Conservation (phyloP, 1,140 invertebrate genomes). For the Drosophila pachea region DNA sequence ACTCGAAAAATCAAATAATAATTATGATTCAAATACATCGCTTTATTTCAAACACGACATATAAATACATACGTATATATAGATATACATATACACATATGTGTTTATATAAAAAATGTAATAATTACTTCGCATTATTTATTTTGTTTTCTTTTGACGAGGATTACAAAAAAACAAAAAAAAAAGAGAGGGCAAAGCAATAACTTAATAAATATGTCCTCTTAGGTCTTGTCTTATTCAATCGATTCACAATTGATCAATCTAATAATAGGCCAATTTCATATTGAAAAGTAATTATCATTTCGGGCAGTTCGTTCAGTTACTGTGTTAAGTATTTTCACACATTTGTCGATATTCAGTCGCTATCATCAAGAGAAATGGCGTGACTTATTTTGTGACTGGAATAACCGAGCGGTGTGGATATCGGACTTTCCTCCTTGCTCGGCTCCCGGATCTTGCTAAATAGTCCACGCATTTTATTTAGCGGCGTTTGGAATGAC, state of each 20-base stretch:
- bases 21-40: not conserved
- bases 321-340: not conserved
- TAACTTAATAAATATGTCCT: conserved; percentile 3
- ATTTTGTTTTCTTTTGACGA: not conserved
- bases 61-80: conserved; percentile 2
- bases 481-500: conserved; percentile 53
- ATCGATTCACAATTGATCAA: not conserved
- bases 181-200: not conserved
- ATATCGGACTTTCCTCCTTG: not conserved
- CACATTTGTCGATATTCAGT: conserved; percentile 2
- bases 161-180: not conserved
- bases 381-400: not conserved
- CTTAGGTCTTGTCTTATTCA: not conserved
- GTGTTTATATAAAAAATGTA: not conserved
- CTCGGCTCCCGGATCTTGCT: conserved; percentile 45
- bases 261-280: not conserved
- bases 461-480: conserved; percentile 53
- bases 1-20: not conserved
- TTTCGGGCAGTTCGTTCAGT: conserved; percentile 16
- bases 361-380: conserved; percentile 10
- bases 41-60: conserved; percentile 14
- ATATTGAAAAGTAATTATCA: conserved; percentile 5
- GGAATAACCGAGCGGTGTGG: not conserved
- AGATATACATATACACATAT: no score
- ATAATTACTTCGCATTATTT: not conserved